A percentile compares a stretch with the other conserved stretches of the same genome.
phyloP scores from a whole-genome alignment of 1,140 invertebrate genomes.

The Drosophila kikkawai region DNA sequence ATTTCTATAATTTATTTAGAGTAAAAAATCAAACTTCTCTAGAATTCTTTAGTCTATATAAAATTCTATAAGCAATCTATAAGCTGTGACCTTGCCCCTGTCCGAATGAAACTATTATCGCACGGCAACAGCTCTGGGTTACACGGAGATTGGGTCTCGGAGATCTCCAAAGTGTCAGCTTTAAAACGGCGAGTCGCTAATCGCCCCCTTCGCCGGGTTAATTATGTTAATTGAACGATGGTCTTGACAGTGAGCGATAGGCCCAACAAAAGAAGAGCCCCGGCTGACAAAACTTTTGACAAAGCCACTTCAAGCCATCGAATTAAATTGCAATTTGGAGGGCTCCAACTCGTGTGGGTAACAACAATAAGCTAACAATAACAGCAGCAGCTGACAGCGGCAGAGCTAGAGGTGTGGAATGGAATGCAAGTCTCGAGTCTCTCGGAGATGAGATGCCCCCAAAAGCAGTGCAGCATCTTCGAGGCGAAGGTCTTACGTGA shows the following conservation, averaged over 20 bases:
- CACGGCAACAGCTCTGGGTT: constrained; percentile 31
- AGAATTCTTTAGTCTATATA: background rate
- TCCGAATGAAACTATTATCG: constrained; percentile 52
- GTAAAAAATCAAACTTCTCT: too few species aligned
- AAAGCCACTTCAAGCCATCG: constrained; percentile 63
- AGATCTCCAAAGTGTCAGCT: constrained; percentile 57
- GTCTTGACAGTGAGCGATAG: constrained; percentile 80
- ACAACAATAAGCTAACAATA: constrained; percentile 31
- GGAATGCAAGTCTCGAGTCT: constrained; percentile 55
- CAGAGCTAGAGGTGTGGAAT: constrained; percentile 47
- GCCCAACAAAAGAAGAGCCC: constrained; percentile 55
- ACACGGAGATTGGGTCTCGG: constrained; percentile 36
- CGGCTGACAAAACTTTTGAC: constrained; percentile 65
- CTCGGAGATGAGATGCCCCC: constrained; percentile 20
- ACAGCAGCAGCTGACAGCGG: constrained; percentile 13
- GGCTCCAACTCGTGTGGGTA: constrained; percentile 34
- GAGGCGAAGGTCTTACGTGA: constrained; percentile 77
- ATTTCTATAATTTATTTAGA: too few species aligned
- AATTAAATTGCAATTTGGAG: constrained; percentile 80
- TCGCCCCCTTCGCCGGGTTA: constrained; percentile 72
- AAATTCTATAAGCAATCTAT: background rate
- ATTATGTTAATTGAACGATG: constrained; percentile 82
- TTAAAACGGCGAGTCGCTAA: constrained; percentile 59
- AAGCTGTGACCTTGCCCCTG: constrained; percentile 39
- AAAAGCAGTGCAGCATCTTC: constrained; percentile 44